Base-by-base conservation (phyloP, 1,140 invertebrate genomes). In the Drosophila kikkawai region DNA sequence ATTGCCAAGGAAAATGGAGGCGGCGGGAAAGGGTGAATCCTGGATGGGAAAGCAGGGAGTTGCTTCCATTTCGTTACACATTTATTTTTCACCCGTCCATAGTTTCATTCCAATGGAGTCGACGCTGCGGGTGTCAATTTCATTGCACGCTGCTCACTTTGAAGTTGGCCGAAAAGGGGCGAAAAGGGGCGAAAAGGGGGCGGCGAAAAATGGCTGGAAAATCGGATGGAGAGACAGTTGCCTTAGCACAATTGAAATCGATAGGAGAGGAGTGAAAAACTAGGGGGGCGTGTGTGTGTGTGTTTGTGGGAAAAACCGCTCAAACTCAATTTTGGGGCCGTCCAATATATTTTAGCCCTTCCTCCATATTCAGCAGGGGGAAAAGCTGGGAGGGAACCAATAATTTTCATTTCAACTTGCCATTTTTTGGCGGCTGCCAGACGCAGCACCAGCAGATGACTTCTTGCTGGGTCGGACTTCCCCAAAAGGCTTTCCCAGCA, bases 91-190 rank as follows among this genome's bases (percentile, higher is more conserved):
- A 44, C 76, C 51, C 66, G 63, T 64, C 73, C 84, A 88, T 87
- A 87, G 84, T 88, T 87, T 87, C 77, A 75, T 63, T 51, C 70
- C 53, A 37, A 65, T 88, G 50, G 65, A 79, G 61, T 44, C 68
- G 56, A 59, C 84, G 80, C 84, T 88, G 84, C 84, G 84, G 84
- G 84, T 87, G 84, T 87, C 84, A 81, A 87, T 87, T 87, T 88
- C 85, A 88, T 85, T 79, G 81, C 74, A 73, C 59, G 75, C 67
- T 79, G 66, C 53, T 79, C 64, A 67, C 83, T 87, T 87, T 87
- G 83, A 86, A 86, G 83, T 86, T 82, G 69, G 69, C 66, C 61
- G 34, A 70, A 85, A 77, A 15, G 71, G 51, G 60, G 64, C n/a
- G n/a, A n/a, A n/a, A n/a, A n/a, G 64, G 57, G 64, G 56, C 53